Conservation (phyloP, 2,797 vertebrate genomes). For the Meriones psammophilus region DNA sequence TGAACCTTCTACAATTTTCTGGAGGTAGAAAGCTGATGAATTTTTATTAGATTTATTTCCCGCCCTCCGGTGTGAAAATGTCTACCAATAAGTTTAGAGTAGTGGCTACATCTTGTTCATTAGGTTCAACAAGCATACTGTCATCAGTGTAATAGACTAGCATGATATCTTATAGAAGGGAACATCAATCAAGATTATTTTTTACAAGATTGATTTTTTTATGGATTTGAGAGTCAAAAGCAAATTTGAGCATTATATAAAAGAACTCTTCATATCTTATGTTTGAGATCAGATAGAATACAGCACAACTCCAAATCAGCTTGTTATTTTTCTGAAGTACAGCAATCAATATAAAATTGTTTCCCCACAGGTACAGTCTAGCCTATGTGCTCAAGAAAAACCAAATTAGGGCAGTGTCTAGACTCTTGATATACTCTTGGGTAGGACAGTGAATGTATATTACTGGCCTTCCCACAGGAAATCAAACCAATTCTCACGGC, state of each 20-base stretch:
- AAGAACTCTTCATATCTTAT: background rate
- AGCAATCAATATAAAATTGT: background rate
- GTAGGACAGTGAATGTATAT: background rate
- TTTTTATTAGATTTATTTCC: background rate
- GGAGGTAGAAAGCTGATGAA: background rate
- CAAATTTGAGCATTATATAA: constrained; percentile 39
- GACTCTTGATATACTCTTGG: background rate
- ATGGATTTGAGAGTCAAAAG: constrained; percentile 43
- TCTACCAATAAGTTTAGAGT: background rate
- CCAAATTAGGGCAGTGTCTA: background rate
- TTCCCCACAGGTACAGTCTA: background rate
- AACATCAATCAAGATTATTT: background rate
- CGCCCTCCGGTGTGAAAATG: background rate
- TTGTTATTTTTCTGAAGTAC: background rate
- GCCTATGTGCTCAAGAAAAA: background rate
- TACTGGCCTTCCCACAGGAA: background rate
- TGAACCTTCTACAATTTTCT: background rate
- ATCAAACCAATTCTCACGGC: too few species aligned
- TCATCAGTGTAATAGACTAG: background rate
- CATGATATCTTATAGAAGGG: background rate
- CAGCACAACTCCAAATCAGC: background rate
- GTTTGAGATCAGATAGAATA: constrained; percentile 28
- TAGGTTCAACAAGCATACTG: background rate
- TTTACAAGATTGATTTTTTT: constrained; percentile 49
- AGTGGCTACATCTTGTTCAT: background rate